phyloP scores from a whole-genome alignment of 1,140 invertebrate species.

The Drosophila sucinea region DNA sequence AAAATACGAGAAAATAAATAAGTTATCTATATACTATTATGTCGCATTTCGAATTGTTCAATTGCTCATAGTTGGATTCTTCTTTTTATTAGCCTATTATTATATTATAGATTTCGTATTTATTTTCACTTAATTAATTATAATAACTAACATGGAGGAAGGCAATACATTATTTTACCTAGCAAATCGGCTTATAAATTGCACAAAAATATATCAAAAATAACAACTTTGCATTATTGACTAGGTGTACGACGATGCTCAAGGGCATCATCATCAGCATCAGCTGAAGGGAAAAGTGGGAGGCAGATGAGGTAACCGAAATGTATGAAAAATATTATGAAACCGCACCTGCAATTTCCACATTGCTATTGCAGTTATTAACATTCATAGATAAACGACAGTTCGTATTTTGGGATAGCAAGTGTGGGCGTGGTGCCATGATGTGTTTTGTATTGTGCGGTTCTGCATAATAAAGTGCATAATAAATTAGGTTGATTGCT shows the following conservation, averaged over 20 bases:
- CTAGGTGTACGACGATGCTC: background rate
- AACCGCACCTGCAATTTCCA: conserved; percentile 40
- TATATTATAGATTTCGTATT: background rate
- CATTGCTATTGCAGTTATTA: conserved; percentile 46
- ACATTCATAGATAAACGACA: conserved; percentile 57
- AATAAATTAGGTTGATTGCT: conserved; percentile 79
- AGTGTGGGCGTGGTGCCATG: conserved; percentile 8
- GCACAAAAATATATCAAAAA: conserved; percentile 34
- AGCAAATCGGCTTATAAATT: conserved; percentile 12
- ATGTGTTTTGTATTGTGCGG: conserved; percentile 10
- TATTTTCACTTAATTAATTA: conserved; percentile 4
- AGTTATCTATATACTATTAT: no score
- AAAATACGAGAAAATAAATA: no score
- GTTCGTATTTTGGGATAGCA: conserved; percentile 1
- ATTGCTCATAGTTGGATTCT: background rate
- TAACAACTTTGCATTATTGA: conserved; percentile 6
- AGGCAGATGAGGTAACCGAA: conserved; percentile 28
- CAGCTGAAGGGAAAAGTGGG: background rate
- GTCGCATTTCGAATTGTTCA: background rate
- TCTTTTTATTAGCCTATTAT: background rate
- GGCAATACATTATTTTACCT: background rate
- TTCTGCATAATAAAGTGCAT: conserved; percentile 22
- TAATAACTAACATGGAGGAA: background rate
- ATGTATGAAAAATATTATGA: conserved; percentile 23
- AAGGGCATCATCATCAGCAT: conserved; percentile 28